These are phyloP conservation scores for Anguilla rostrata DNA, from an alignment of 2,113 vertebrate genomes.

Conservation along the genomic window DNA sequence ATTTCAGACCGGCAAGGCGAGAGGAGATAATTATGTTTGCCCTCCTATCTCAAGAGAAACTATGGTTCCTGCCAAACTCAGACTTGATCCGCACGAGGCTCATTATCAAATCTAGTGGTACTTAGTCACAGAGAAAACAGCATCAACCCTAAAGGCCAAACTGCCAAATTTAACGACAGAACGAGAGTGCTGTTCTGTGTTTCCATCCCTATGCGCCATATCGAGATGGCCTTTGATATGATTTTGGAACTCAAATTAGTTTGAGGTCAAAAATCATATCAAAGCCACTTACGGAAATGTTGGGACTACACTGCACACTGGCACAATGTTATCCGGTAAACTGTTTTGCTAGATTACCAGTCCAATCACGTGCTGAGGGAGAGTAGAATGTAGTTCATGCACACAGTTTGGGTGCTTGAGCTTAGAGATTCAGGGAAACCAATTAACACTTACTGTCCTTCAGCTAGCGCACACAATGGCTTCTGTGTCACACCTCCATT, in stretches of 20 bases:
- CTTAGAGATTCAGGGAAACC: background rate
- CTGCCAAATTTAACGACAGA: background rate
- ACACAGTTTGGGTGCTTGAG: background rate
- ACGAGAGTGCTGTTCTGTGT: background rate
- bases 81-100: background rate
- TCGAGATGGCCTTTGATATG: conserved; percentile 3
- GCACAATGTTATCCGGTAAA: background rate
- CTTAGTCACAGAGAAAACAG: conserved; percentile 17
- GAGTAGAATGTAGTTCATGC: background rate
- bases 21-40: conserved; percentile 16
- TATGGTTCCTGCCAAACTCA: background rate
- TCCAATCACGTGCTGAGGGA: background rate
- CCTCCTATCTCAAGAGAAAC: background rate
- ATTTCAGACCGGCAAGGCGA: background rate
- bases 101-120: conserved; percentile 15
- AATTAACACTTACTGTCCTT: background rate
- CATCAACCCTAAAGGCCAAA: conserved; percentile 6
- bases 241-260: background rate
- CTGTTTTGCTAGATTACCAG: background rate
- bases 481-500: background rate
- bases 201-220: background rate
- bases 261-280: background rate
- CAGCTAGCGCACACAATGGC: background rate
- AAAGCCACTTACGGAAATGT: conserved; percentile 3
- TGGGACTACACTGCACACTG: background rate